These are phyloP conservation scores for Dicrostonyx torquatus DNA, from an alignment of 2,797 vertebrate genomes.

Conservation along the genomic window DNA sequence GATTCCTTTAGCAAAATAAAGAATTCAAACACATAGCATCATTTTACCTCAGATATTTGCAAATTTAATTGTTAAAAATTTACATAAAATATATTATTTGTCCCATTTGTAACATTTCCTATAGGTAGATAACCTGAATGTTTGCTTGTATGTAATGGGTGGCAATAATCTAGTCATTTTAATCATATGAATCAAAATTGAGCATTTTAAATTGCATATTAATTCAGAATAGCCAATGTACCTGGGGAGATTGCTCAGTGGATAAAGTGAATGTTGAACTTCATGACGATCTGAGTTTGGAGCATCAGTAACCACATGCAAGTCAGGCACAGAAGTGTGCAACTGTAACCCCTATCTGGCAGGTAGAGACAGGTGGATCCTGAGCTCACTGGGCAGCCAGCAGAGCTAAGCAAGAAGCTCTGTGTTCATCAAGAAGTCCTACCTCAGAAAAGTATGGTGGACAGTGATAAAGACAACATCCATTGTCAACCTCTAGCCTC, in stretches of 20 bases:
- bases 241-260: not conserved
- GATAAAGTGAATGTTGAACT: not conserved
- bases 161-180: not conserved
- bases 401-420: not conserved
- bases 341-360: not conserved
- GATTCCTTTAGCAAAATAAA: not conserved
- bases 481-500: not conserved
- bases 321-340: fast-evolving
- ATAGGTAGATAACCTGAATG: not conserved
- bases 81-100: conserved; percentile 8
- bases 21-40: not conserved
- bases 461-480: not conserved
- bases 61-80: not conserved
- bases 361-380: not conserved
- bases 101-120: not conserved
- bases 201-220: not conserved
- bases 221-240: not conserved
- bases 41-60: conserved; percentile 27
- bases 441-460: not conserved
- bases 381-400: no score
- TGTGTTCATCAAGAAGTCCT: not conserved
- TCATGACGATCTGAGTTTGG: not conserved
- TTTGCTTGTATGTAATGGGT: not conserved
- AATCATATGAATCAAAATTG: not conserved
- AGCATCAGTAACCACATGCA: not conserved